Evolutionary conservation across 2,113 vertebrate species (phyloP).

Genomic region (Larimichthys crocea): DNA sequence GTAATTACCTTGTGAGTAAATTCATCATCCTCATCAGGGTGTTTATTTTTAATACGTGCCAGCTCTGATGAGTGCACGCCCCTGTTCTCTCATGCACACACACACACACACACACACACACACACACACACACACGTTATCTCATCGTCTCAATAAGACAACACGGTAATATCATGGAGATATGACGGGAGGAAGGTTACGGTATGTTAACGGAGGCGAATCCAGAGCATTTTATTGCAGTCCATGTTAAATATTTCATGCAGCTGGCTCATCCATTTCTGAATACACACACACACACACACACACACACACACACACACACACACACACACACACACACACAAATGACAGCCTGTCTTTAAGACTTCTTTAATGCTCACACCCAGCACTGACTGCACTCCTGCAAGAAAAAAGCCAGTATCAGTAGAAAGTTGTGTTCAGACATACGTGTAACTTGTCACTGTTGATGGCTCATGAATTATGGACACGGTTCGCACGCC

Average conservation of each 20-base stretch:
- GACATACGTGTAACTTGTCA: constrained; percentile 47
- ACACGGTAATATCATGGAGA: background rate
- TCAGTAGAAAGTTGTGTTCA: constrained; percentile 26
- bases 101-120: background rate
- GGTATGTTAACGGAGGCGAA: background rate
- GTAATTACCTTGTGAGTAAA: constrained; percentile 52
- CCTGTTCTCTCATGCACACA: background rate
- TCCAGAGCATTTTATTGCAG: constrained; percentile 10
- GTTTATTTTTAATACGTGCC: constrained; percentile 50
- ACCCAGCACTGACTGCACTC: background rate
- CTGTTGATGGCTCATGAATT: constrained; percentile 55
- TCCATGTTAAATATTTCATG: constrained; percentile 42
- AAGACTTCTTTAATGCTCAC: constrained; percentile 5
- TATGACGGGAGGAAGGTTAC: background rate
- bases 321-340: constrained; percentile 5
- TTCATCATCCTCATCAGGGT: constrained; percentile 35
- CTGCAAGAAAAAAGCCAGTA: constrained; percentile 26
- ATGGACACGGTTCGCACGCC: constrained; percentile 54
- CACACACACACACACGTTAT: background rate
- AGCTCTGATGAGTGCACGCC: background rate
- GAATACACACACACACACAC: background rate
- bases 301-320: background rate
- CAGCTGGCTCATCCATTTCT: constrained; percentile 14
- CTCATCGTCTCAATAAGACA: constrained; percentile 3
- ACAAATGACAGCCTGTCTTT: constrained; percentile 13